Base-by-base conservation (phyloP, 2,888 invertebrate genomes). In the Lutraria lutraria region DNA sequence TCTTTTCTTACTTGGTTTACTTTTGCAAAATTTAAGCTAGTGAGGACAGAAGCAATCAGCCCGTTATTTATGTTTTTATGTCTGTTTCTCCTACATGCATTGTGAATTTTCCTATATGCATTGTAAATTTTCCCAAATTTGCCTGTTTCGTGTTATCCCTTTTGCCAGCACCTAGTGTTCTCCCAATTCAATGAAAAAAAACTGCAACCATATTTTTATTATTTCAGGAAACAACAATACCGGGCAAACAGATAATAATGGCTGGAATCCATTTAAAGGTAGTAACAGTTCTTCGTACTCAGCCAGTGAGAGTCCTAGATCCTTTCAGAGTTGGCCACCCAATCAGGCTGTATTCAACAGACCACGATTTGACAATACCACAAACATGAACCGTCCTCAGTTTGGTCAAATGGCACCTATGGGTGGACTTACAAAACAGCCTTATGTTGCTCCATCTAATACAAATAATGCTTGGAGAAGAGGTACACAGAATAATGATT, bases 241-340 rank as follows among this genome's bases (percentile, higher is more conserved):
- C 3, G 63, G 21, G 2, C 63, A 15, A 76, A 34, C 8, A 31
- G 56, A 81, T 12, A 80, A 76, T 63, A 76, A 52, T 34, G 63
- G 83, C 8, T 60, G 89, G 80, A 90, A 90, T 83, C 87, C 87
- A 53, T 90, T 90, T 68, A 82, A 88, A 63, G 88, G 85, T 21
- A 29, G 29, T 56, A 29, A 72, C 43, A 76, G 43, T 21, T 31
- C 68, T 19, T 76, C 76, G 56, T 15, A 81, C 12, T 29, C 53
- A 21, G 19, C 29, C 34, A 25, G 29, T 19, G 76, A 13, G 8
- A 34, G 21, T 76, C 31, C 31, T 16, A 34, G 34, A 13, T 76
- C 76, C 19, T 34, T 19, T 8, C 76, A 76, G 19, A 76, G 76
- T 76, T 76, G 85, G 88, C 63, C 68, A n/a, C 72, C 76, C 25